Percentiles rank a stretch among this genome's conserved stretches.
phyloP scores from a whole-genome alignment of 2,113 vertebrate species.

The Pungitius pungitius region DNA sequence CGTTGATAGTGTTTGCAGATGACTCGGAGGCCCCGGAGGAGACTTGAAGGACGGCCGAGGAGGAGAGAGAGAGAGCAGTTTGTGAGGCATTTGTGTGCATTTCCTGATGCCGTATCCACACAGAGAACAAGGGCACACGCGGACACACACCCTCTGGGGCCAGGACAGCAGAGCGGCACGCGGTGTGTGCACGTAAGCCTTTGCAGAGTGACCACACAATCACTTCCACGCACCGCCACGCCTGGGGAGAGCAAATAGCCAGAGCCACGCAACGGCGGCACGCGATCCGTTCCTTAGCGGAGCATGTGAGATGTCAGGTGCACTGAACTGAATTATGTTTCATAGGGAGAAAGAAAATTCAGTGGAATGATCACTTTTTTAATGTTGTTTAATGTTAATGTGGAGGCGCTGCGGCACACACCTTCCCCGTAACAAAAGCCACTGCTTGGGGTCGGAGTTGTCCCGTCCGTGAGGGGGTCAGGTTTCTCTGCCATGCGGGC shows the following conservation, averaged over 20 bases:
- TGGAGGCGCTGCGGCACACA: background rate
- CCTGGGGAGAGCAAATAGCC: slow-evolving; percentile 39
- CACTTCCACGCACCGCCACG: slow-evolving; percentile 26
- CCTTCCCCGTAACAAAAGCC: slow-evolving; percentile 25
- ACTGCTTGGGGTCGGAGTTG: slow-evolving; percentile 30
- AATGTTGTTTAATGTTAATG: no score
- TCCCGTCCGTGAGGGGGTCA: slow-evolving; percentile 36
- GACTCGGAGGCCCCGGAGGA: slow-evolving; percentile 36
- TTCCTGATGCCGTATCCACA: slow-evolving; percentile 38
- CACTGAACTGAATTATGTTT: no score
- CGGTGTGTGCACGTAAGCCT: slow-evolving; percentile 60
- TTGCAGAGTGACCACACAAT: slow-evolving; percentile 64
- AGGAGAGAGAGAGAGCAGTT: slow-evolving; percentile 6
- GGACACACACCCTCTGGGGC: slow-evolving; percentile 19
- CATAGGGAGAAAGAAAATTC: no score
- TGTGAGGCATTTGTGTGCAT: slow-evolving; percentile 39
- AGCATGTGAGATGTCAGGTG: slow-evolving; percentile 53
- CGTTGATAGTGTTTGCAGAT: slow-evolving; percentile 75
- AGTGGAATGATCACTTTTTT: background rate
- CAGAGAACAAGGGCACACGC: background rate
- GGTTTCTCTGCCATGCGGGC: slow-evolving; percentile 49
- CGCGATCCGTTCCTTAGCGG: slow-evolving; percentile 43
- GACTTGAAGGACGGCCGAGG: slow-evolving; percentile 30
- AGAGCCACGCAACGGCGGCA: slow-evolving; percentile 29
- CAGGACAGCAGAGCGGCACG: slow-evolving; percentile 59